Evolutionary conservation across 1,140 invertebrate genomes (phyloP), one percentile per base, ranked within the genome.

Genomic region (Cepaea nemoralis): DNA sequence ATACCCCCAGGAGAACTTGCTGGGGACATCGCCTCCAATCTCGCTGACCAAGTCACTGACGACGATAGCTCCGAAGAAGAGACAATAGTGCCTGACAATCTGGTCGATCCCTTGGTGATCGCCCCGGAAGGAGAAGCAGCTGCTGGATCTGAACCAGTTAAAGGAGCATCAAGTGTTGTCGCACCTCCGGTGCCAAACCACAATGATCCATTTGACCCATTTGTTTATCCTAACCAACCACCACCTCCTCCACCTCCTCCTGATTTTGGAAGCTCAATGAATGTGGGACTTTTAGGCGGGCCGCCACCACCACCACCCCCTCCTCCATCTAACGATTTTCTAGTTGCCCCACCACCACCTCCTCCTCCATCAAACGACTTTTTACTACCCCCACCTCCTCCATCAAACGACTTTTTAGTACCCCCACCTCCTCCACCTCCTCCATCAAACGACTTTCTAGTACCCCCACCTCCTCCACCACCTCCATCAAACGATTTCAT

Each of bases 141-240:
- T 31, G 77, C 14, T 10, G 6, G 50, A 24, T 24, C 50, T 16
- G 77, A 80, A 48, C 66, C 77, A 6, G 63, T 80, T 71, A 59
- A 42, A 27, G 45, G 8, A 19, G 3, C 31, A 12, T 59, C 76
- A 37, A 24, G 1, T 19, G 67, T 8, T 16, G 19, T 24, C 3
- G 31, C n/a, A 12, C 31, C 31, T 1, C 77, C 63, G 2, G 40
- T 35, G 39, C 63, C 63, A 24, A 42, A n/a, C 40, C 45, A 48
- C 77, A 59, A 48, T 27, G 63, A 69, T 39, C 77, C 77, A 1
- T 78, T 78, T 31, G 55, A 78, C 67, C 76, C 76, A 12, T 78
- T 78, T 27, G 45, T 78, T 19, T 24, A 40, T 10, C 33, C 59
- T 16, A 73, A 73, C 37, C 50, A 63, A 5, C 39, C 55, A 33